A percentile compares a stretch with the other conserved stretches of the same genome.
Conservation (phyloP, 2,797 vertebrate species). For the Coendou prehensilis region DNA sequence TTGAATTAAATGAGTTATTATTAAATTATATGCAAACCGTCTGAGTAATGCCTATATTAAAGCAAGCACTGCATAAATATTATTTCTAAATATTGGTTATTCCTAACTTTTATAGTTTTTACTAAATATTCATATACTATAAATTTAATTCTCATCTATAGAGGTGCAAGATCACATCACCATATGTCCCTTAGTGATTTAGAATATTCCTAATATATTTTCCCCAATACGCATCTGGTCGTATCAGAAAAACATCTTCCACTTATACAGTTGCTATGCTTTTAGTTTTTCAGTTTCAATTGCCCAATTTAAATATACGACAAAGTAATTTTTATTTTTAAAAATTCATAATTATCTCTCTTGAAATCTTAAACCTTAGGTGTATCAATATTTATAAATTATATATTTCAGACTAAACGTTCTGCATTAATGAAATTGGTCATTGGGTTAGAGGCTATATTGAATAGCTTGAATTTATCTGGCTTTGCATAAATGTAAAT, state of each 20-base stretch:
- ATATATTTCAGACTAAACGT: neutral
- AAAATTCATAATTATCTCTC: neutral
- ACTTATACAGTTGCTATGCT: neutral
- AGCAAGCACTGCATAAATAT: neutral
- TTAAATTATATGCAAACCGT: neutral
- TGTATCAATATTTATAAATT: neutral
- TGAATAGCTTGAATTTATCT: neutral
- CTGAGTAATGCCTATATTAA: neutral
- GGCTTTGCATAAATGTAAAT: constrained; percentile 50
- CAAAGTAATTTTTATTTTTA: neutral
- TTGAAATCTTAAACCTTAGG: neutral
- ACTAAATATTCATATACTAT: neutral
- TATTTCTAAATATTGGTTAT: constrained; percentile 21
- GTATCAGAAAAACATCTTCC: neutral
- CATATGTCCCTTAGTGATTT: neutral
- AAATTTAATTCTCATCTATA: neutral
- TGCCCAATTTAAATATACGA: neutral
- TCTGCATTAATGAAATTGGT: neutral
- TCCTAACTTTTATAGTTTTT: neutral
- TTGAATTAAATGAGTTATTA: neutral
- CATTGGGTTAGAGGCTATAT: neutral
- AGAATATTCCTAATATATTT: neutral
- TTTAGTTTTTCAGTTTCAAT: neutral
- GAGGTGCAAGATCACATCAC: neutral
- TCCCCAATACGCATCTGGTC: neutral